Conservation (phyloP, 2,888 invertebrate species). For the Polydesmus complanatus region DNA sequence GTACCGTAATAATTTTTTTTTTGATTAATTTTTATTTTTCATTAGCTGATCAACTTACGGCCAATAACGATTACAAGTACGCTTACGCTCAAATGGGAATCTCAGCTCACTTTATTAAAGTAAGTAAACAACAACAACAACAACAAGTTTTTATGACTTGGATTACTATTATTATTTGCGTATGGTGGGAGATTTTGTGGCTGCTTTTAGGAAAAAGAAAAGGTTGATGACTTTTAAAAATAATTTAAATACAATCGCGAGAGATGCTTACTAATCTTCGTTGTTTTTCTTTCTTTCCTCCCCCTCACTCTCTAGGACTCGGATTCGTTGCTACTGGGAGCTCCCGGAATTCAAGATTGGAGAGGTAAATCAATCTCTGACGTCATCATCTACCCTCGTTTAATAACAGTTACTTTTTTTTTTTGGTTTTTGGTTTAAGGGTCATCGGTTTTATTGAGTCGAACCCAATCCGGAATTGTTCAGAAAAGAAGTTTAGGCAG, state of each 20-base stretch:
- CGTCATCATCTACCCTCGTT: conserved; percentile 12
- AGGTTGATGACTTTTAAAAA: background rate
- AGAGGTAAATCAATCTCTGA: conserved; percentile 10
- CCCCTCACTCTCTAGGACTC: too few species aligned
- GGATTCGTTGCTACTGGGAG: conserved; percentile 23
- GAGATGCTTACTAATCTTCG: too few species aligned
- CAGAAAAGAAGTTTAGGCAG: conserved; percentile 8
- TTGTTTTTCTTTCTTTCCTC: too few species aligned
- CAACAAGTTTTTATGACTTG: background rate
- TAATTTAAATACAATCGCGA: background rate
- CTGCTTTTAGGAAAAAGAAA: background rate
- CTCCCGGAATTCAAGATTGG: conserved; percentile 48
- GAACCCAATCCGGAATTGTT: background rate
- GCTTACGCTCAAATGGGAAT: conserved; percentile 12
- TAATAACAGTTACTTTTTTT: conserved; percentile 33
- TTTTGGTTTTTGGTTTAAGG: background rate
- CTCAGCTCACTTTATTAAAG: conserved; percentile 12
- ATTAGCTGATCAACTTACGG: conserved; percentile 2
- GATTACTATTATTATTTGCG: background rate
- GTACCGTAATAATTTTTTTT: background rate
- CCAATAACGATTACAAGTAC: conserved; percentile 2
- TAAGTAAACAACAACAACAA: background rate
- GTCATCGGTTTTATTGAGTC: background rate
- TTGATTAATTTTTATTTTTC: background rate
- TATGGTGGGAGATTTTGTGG: background rate